Percentiles rank a stretch among this genome's conserved stretches.
These are phyloP conservation scores for Falco peregrinus DNA, from an alignment of 2,797 vertebrate species.

Conservation along the genomic window DNA sequence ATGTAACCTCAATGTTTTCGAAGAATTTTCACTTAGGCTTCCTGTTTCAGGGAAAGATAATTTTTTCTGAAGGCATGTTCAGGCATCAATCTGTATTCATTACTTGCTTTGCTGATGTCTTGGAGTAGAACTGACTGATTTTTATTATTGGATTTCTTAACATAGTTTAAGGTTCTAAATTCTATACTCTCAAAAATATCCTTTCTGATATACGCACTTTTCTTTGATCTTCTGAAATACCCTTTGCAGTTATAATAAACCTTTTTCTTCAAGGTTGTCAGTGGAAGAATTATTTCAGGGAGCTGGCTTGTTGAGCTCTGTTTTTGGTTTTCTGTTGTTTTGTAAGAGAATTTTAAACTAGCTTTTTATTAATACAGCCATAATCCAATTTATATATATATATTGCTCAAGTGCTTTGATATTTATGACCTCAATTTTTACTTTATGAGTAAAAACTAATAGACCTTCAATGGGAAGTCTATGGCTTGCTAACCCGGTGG, in stretches of 20 bases:
- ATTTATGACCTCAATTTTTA: background rate
- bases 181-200: background rate
- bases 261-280: background rate
- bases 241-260: background rate
- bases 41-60: background rate
- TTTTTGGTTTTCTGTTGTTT: background rate
- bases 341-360: background rate
- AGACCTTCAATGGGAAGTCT: background rate
- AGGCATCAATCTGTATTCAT: background rate
- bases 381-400: background rate
- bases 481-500: background rate
- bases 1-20: background rate
- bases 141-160: constrained; percentile 9
- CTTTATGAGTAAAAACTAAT: background rate
- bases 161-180: constrained; percentile 13
- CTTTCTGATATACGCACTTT: background rate
- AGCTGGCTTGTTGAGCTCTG: background rate
- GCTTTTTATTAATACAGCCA: background rate
- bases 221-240: background rate
- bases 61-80: background rate
- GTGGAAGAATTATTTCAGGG: background rate
- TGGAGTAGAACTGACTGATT: background rate
- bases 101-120: background rate
- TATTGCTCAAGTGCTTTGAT: background rate
- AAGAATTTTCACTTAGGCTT: constrained; percentile 4